Conservation (phyloP, 2,797 vertebrate species). For the Helostoma temminkii region DNA sequence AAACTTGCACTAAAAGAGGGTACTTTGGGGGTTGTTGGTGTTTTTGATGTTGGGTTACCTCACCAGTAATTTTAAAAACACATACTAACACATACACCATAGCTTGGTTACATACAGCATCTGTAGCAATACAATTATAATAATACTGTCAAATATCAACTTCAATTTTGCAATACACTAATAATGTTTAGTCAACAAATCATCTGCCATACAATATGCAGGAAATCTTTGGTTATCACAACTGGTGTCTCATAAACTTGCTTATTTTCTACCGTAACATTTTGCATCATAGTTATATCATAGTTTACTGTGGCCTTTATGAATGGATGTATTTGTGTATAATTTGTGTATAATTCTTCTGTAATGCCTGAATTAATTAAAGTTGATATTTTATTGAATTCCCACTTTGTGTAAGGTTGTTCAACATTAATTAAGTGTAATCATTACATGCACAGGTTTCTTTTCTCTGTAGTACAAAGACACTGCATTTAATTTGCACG, state of each 20-base stretch:
- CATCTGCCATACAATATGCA: too few relatives aligned
- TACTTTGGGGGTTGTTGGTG: not conserved
- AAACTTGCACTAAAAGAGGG: too few relatives aligned
- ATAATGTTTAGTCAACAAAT: too few relatives aligned
- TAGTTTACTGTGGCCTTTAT: too few relatives aligned
- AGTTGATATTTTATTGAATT: not conserved
- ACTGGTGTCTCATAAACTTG: not conserved
- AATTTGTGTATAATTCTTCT: too few relatives aligned
- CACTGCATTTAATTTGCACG: not conserved
- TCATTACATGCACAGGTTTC: not conserved
- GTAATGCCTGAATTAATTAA: not conserved
- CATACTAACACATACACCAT: not conserved
- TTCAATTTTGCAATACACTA: too few relatives aligned
- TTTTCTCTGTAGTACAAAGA: not conserved
- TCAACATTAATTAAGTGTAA: not conserved
- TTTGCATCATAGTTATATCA: too few relatives aligned
- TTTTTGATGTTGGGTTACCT: not conserved
- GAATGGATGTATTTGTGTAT: too few relatives aligned
- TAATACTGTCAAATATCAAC: not conserved
- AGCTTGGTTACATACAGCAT: not conserved
- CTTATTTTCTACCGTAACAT: not conserved
- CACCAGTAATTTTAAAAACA: not conserved
- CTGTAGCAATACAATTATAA: too few relatives aligned
- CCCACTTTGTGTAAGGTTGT: too few relatives aligned
- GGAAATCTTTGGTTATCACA: not conserved